Percentiles rank a stretch among this genome's conserved stretches.
Conservation (phyloP, 1,140 invertebrate genomes). For the Camponotus floridanus region DNA sequence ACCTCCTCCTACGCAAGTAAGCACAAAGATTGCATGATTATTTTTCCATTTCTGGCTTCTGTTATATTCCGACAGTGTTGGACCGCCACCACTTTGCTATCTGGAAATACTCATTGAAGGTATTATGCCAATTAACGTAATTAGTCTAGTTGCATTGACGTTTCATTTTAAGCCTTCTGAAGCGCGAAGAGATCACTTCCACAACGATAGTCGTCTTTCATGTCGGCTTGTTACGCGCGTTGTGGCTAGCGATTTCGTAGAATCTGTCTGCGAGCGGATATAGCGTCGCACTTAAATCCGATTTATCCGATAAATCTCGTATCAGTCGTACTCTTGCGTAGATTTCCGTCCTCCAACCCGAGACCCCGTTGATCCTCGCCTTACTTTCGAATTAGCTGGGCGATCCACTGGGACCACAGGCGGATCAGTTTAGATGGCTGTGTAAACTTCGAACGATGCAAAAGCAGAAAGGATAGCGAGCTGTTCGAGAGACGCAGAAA, state of each 20-base stretch:
- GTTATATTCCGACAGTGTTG: conserved; percentile 52
- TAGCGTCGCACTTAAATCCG: conserved; percentile 71
- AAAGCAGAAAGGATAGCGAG: conserved; percentile 59
- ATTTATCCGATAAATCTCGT: conserved; percentile 76
- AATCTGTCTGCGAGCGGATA: conserved; percentile 63
- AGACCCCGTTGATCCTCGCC: conserved; percentile 67
- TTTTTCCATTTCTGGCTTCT: conserved; percentile 22
- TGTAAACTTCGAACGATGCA: conserved; percentile 64
- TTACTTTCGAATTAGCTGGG: conserved; percentile 70
- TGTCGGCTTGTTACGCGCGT: conserved; percentile 65
- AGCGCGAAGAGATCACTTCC: conserved; percentile 56
- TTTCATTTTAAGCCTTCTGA: conserved; percentile 73
- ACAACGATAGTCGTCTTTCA: conserved; percentile 54
- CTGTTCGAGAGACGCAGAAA: conserved; percentile 44
- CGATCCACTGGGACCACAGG: conserved; percentile 61
- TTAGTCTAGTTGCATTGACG: conserved; percentile 71
- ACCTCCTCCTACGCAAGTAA: conserved; percentile 22
- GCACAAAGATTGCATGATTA: conserved; percentile 6
- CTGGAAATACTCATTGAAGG: conserved; percentile 70
- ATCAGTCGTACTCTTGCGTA: conserved; percentile 63
- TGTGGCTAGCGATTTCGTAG: conserved; percentile 55
- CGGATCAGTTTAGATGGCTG: conserved; percentile 66
- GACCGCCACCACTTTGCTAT: conserved; percentile 66
- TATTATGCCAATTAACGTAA: conserved; percentile 81
- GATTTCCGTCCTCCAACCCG: conserved; percentile 65